These are phyloP conservation scores for Eremophila alpestris DNA, from an alignment of 2,797 vertebrate species.

Conservation along the genomic window DNA sequence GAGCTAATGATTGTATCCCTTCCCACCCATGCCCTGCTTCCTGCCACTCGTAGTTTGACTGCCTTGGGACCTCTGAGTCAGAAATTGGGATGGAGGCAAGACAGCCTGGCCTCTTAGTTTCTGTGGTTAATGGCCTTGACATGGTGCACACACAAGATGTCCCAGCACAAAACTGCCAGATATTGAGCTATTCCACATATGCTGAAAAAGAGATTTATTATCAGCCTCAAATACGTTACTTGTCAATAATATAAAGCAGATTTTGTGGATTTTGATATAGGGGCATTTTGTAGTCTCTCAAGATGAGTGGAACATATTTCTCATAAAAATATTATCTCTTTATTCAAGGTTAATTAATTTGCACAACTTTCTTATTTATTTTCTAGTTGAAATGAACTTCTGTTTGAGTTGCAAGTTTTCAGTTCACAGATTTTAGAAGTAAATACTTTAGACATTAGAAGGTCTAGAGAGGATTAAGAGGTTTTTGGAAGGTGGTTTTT, in stretches of 20 bases:
- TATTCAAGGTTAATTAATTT: neutral
- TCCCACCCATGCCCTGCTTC: neutral
- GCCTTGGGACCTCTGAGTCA: slow-evolving; percentile 12
- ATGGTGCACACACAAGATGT: neutral
- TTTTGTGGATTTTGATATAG: neutral
- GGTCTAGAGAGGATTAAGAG: neutral
- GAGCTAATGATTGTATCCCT: neutral
- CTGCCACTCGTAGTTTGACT: neutral
- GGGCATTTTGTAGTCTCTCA: neutral
- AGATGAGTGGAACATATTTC: neutral
- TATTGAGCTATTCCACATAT: neutral
- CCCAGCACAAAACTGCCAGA: neutral
- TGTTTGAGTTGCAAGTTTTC: neutral
- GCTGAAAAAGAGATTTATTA: neutral
- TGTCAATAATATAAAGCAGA: neutral
- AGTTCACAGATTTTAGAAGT: neutral
- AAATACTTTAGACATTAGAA: neutral
- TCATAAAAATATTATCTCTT: neutral
- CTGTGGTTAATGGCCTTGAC: neutral
- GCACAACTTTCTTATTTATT: neutral
- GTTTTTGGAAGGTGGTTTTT: neutral
- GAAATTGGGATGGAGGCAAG: neutral
- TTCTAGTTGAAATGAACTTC: neutral
- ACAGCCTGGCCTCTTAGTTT: neutral
- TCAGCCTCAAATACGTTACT: neutral